Conservation (phyloP, 2,113 vertebrate genomes). For the Circaetus gallicus region DNA sequence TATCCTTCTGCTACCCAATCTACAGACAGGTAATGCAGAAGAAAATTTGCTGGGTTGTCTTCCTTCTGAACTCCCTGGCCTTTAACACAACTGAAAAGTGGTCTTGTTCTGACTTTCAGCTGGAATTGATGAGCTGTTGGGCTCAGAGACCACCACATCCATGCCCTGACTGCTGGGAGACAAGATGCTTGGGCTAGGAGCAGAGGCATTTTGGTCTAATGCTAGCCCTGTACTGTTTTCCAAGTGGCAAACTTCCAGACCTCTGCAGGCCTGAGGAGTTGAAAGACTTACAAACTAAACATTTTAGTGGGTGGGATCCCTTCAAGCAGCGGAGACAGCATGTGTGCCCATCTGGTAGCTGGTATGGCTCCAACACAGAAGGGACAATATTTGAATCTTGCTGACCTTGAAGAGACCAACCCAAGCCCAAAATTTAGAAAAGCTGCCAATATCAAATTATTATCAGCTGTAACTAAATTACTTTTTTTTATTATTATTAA, state of each 20-base stretch:
- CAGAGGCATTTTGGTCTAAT: not conserved
- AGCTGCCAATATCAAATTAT: not conserved
- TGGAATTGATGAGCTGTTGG: not conserved
- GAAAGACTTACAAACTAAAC: not conserved
- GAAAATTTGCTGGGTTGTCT: not conserved
- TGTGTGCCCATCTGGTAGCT: not conserved
- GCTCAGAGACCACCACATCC: not conserved
- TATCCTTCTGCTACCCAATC: not conserved
- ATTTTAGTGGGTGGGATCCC: not conserved
- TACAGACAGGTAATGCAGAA: not conserved
- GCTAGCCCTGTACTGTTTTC: not conserved
- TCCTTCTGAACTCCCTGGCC: not conserved
- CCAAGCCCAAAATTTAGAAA: not conserved
- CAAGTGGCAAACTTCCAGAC: not conserved
- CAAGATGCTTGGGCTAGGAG: not conserved
- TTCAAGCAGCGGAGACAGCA: not conserved
- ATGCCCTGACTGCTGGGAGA: fast-evolving
- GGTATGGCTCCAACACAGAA: not conserved
- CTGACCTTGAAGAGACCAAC: not conserved
- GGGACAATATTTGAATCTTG: not conserved
- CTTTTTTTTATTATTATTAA: not conserved
- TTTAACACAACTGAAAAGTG: not conserved
- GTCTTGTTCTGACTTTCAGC: not conserved
- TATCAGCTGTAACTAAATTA: not conserved
- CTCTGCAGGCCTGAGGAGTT: not conserved